Evolutionary conservation across 2,113 vertebrate genomes (phyloP).

Genomic region (Thunnus thynnus): DNA sequence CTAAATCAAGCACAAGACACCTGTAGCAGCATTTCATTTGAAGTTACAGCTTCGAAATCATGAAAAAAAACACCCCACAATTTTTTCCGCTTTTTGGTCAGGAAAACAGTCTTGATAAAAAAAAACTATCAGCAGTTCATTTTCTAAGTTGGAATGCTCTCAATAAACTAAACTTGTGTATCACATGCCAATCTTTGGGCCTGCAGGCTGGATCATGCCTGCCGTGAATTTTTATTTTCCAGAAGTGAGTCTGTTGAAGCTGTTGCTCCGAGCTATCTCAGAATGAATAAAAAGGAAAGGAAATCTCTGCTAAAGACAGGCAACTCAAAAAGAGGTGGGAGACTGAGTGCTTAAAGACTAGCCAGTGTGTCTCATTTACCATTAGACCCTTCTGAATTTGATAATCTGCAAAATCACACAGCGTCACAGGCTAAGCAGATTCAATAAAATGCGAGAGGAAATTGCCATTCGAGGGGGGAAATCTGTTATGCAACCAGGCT

Average conservation of each 20-base stretch:
- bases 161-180: background rate
- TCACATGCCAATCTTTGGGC: conserved; percentile 33
- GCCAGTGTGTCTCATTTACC: conserved; percentile 23
- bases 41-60: background rate
- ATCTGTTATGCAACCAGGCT: conserved; percentile 35
- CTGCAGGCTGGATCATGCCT: conserved; percentile 20
- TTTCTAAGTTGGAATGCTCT: conserved; percentile 30
- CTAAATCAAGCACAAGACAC: background rate
- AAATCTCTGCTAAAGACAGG: conserved; percentile 35
- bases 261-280: conserved; percentile 14
- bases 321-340: conserved; percentile 18
- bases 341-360: conserved; percentile 37
- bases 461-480: conserved; percentile 17
- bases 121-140: background rate
- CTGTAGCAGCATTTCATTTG: background rate
- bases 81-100: background rate
- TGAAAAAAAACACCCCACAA: background rate
- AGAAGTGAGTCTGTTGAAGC: conserved; percentile 27
- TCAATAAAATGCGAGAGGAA: conserved; percentile 12
- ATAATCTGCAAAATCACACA: conserved; percentile 39
- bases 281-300: conserved; percentile 30
- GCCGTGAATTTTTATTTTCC: conserved; percentile 36
- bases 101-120: conserved; percentile 12
- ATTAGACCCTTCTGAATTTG: conserved; percentile 36
- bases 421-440: conserved; percentile 22